Evolutionary conservation across 2,888 invertebrate species (phyloP).

Genomic region (Leucophenga maculata): DNA sequence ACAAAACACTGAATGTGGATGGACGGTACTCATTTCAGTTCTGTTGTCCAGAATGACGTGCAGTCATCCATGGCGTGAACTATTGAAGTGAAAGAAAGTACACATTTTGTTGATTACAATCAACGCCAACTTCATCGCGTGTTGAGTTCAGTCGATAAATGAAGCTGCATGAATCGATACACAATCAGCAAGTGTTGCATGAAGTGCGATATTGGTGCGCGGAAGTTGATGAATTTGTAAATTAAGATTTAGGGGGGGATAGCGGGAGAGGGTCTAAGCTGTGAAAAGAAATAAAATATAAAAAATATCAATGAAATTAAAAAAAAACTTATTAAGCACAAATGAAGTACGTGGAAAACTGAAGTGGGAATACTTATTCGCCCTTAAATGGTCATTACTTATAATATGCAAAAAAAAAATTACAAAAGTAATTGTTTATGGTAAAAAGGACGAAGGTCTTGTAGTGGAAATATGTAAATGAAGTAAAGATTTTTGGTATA

Average conservation of each 20-base stretch:
- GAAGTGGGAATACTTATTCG: constrained; percentile 47
- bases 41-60: background rate
- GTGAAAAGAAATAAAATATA: too few species aligned
- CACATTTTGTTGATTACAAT: constrained; percentile 66
- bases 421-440: background rate
- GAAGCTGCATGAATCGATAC: background rate
- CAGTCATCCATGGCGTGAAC: constrained; percentile 63
- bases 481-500: background rate
- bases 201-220: constrained; percentile 4
- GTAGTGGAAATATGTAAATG: constrained; percentile 11
- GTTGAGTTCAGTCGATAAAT: background rate
- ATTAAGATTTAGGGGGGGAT: constrained; percentile 34
- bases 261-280: too few species aligned
- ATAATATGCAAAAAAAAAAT: background rate
- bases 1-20: background rate
- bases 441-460: background rate
- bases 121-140: constrained; percentile 41
- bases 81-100: constrained; percentile 65
- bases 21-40: background rate
- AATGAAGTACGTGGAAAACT: background rate
- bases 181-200: background rate
- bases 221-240: constrained; percentile 47
- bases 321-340: constrained; percentile 30
- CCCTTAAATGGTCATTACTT: background rate
- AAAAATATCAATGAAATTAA: constrained; percentile 37